These are phyloP conservation scores for Crenichthys baileyi DNA, from an alignment of 2,797 vertebrate genomes.

Conservation along the genomic window DNA sequence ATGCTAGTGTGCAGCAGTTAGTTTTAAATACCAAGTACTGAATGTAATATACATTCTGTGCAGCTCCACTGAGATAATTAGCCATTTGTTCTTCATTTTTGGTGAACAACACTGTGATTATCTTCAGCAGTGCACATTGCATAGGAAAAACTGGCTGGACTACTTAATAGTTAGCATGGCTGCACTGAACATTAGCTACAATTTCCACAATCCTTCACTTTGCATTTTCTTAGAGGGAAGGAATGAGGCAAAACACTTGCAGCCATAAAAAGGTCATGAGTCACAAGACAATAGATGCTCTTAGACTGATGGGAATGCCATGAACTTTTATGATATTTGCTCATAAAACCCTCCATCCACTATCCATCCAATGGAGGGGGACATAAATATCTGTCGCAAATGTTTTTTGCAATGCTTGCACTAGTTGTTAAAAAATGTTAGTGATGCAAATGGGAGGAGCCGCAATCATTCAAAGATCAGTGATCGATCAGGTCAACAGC, in stretches of 20 bases:
- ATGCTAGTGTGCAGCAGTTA: too few relatives aligned
- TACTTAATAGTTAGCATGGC: not conserved
- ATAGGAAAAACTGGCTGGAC: not conserved
- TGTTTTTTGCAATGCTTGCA: not conserved
- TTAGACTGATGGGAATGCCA: slow-evolving; percentile 8
- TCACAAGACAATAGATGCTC: slow-evolving; percentile 3
- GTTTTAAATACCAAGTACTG: too few relatives aligned
- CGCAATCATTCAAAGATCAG: not conserved
- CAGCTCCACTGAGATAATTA: too few relatives aligned
- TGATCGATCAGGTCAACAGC: slow-evolving; percentile 28
- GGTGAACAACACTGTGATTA: too few relatives aligned
- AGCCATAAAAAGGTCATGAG: not conserved
- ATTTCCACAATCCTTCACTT: not conserved
- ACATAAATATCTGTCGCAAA: slow-evolving; percentile 1
- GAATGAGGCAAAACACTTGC: not conserved
- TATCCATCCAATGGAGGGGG: not conserved
- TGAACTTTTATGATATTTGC: slow-evolving; percentile 14
- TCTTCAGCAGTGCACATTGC: not conserved
- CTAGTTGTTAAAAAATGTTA: not conserved
- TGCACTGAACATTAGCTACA: not conserved
- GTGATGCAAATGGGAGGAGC: not conserved
- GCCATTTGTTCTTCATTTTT: too few relatives aligned
- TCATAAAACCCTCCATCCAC: slow-evolving; percentile 2
- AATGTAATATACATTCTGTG: too few relatives aligned
- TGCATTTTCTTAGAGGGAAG: not conserved